phyloP scores from a whole-genome alignment of 2,888 invertebrate genomes.

The Penaeus monodon region DNA sequence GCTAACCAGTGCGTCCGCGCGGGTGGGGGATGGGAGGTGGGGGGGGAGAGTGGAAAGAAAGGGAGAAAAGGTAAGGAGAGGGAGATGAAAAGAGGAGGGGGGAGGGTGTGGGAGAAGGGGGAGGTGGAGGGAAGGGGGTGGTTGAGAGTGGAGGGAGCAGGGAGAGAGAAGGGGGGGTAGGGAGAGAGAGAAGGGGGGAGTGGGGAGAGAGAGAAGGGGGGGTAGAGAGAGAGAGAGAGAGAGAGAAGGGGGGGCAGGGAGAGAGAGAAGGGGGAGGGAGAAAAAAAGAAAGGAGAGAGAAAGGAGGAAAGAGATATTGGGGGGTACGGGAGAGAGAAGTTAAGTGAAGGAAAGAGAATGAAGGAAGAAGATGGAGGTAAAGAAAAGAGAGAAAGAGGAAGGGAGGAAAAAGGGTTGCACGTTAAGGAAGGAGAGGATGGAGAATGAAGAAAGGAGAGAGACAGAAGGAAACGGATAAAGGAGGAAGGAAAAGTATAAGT shows the following conservation, averaged over 20 bases:
- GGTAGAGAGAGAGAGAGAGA: not conserved
- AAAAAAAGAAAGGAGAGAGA: not conserved
- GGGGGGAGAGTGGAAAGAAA: too few species aligned
- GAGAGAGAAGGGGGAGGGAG: too few species aligned
- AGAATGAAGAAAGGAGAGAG: too few species aligned
- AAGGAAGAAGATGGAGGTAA: not conserved
- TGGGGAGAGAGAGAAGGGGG: too few species aligned
- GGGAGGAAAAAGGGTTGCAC: too few species aligned
- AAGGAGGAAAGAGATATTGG: not conserved
- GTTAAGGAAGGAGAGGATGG: too few species aligned
- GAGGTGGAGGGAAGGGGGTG: not conserved
- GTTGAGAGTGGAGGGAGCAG: not conserved
- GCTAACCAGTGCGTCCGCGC: slow-evolving; percentile 6
- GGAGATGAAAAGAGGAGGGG: too few species aligned
- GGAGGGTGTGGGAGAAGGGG: not conserved
- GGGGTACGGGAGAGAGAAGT: not conserved
- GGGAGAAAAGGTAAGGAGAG: too few species aligned
- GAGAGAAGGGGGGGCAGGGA: not conserved
- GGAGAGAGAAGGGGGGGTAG: not conserved
- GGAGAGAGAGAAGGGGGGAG: too few species aligned
- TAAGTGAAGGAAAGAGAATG: not conserved
- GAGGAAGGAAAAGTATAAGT: too few species aligned
- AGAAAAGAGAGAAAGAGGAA: not conserved
- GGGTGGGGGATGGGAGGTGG: not conserved
- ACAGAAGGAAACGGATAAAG: too few species aligned